Evolutionary conservation across 2,113 vertebrate genomes (phyloP), one percentile per base, ranked within the genome.

Genomic region (Centropus bengalensis): DNA sequence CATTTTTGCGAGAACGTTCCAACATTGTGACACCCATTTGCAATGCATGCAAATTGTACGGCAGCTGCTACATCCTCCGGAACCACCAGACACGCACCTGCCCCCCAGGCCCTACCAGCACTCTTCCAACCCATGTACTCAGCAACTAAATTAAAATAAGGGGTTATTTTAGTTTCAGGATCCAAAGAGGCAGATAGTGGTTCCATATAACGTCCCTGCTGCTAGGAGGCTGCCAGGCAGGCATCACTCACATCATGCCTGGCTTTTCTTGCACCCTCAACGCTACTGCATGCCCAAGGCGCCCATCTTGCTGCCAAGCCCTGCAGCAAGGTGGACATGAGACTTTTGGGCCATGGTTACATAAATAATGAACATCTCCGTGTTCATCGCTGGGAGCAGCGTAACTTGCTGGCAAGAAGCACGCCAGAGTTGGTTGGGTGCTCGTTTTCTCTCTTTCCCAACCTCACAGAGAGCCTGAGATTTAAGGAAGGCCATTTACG

Each of bases 1-100:
- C 26, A 14, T 27, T 71, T 81, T 42, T 55, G 56, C 64, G 40
- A 47, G 12, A 24, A 2, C 0, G 0, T 30, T 89, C 36, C 38
- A 82, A 71, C 9, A 23, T 59, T 58, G 63, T 45, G 44, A 45
- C 17, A 45, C 1, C 36, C 38, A 19, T 42, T 58, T 47, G n/a
- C 44, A 32, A 78, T 9, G 26, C 0, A 0, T 1, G 1, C 7
- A 27, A 36, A 36, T 36, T 14, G 6, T 5, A 0, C 4, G 27
- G 49, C 1, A 0, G 56, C 55, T 68, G 20, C 4, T 30, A 19
- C 32, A 27, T 8, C 12, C 33, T 71, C 76, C 27, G 27, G 40
- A 68, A 14, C 32, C 14, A n/a, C 15, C 20, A 45, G 24, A 13
- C 4, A 21, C 21, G 30, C 21, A 36, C 18, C 23, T 20, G 14